Evolutionary conservation across 2,113 vertebrate genomes (phyloP).

Genomic region (Dicentrarchus labrax): DNA sequence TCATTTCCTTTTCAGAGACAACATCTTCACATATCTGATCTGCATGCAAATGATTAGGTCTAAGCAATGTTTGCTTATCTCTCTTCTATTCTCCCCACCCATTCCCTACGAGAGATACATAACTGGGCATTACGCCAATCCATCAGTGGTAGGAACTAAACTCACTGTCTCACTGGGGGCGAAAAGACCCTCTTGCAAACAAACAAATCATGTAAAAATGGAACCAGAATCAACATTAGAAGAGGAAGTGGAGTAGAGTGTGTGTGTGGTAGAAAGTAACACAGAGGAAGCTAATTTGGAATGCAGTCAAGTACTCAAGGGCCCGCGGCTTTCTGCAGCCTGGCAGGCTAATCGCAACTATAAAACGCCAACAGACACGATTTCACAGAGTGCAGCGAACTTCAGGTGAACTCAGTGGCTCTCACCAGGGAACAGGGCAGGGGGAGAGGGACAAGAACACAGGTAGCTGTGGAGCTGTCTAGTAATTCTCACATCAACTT

Average conservation of each 20-base stretch:
- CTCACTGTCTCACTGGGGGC: slow-evolving; percentile 31
- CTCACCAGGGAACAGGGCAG: slow-evolving; percentile 16
- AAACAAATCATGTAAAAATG: slow-evolving; percentile 23
- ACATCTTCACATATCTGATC: slow-evolving; percentile 33
- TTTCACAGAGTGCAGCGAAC: slow-evolving; percentile 62
- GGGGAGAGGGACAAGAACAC: slow-evolving; percentile 25
- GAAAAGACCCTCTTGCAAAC: slow-evolving; percentile 35
- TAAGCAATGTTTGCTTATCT: slow-evolving; percentile 43
- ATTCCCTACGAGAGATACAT: slow-evolving; percentile 46
- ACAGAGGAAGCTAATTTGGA: slow-evolving; percentile 53
- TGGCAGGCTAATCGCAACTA: slow-evolving; percentile 52
- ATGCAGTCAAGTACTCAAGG: slow-evolving; percentile 59
- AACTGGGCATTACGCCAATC: slow-evolving; percentile 41
- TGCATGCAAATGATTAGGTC: slow-evolving; percentile 30
- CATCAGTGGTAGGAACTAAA: slow-evolving; percentile 45
- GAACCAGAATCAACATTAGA: slow-evolving; percentile 43
- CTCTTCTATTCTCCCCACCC: background rate
- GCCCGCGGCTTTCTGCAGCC: slow-evolving; percentile 42
- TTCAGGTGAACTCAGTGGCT: slow-evolving; percentile 54
- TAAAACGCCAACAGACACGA: slow-evolving; percentile 47
- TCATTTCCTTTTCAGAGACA: slow-evolving; percentile 33
- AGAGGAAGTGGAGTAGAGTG: slow-evolving; percentile 20
- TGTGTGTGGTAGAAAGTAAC: slow-evolving; percentile 12
- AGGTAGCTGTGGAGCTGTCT: slow-evolving; percentile 40
- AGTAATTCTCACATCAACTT: slow-evolving; percentile 34